A percentile compares a stretch with the other conserved stretches of the same genome.
Evolutionary conservation across 2,797 vertebrate genomes (phyloP).

Genomic region (Tinamus major): DNA sequence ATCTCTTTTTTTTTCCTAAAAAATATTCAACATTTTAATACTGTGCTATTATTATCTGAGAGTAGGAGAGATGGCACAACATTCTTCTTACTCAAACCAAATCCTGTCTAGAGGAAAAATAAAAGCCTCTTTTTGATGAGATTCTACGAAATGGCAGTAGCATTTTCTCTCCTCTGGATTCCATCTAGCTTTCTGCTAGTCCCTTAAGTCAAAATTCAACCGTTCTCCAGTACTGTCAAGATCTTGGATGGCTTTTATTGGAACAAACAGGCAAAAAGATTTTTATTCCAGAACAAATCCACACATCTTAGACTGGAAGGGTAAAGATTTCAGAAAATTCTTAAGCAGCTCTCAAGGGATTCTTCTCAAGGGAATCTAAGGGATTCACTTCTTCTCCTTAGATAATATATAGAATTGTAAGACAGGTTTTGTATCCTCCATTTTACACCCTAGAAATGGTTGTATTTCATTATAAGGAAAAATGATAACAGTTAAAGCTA

Average conservation of each 20-base stretch:
- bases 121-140: neutral
- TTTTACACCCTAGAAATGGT: accelerated
- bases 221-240: neutral
- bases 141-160: neutral
- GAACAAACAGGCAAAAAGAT: neutral
- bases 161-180: neutral
- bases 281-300: neutral
- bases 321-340: neutral
- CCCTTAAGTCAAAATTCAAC: neutral
- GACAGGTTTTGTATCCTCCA: neutral
- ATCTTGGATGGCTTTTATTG: neutral
- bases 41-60: neutral
- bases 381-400: neutral
- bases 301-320: neutral
- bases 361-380: too few species aligned
- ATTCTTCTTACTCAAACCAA: neutral
- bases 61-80: neutral
- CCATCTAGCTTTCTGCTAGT: neutral
- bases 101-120: neutral
- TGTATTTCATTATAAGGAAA: neutral
- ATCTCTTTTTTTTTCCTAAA: neutral
- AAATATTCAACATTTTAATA: conserved; percentile 28
- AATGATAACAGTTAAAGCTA: neutral
- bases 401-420: neutral
- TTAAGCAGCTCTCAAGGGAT: neutral